Conservation (phyloP, 2,888 invertebrate genomes). For the Malthinus flaveolus region DNA sequence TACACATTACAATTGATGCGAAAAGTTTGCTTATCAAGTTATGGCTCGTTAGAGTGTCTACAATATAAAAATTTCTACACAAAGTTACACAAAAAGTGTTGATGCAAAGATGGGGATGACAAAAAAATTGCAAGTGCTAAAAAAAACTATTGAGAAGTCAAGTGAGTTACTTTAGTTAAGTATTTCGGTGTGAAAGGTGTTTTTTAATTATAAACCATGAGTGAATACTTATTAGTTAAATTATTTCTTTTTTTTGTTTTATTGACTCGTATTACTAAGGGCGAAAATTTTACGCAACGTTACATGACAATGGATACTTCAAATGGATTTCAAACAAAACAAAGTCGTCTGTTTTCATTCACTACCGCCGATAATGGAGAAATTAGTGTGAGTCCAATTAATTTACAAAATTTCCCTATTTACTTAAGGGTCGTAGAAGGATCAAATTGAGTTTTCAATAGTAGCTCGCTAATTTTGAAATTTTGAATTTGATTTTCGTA, state of each 20-base stretch:
- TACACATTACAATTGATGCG: conserved; percentile 8
- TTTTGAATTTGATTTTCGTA: too few species aligned
- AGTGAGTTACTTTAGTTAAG: conserved; percentile 19
- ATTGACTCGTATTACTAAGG: conserved; percentile 2
- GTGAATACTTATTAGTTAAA: not conserved
- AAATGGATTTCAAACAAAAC: conserved; percentile 28
- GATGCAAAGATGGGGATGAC: conserved; percentile 14
- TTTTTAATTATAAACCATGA: conserved; percentile 14
- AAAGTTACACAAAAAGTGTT: conserved; percentile 17
- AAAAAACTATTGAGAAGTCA: not conserved
- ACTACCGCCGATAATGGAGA: conserved; percentile 58
- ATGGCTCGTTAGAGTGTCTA: conserved; percentile 17
- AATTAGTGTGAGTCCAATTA: conserved; percentile 57
- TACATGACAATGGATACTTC: conserved; percentile 19
- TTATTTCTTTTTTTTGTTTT: conserved; percentile 9
- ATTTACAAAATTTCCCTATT: too few species aligned
- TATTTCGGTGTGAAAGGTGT: conserved; percentile 18
- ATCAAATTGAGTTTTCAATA: too few species aligned
- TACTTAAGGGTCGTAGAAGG: too few species aligned
- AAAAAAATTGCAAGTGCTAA: conserved; percentile 12
- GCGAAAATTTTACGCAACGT: conserved; percentile 28
- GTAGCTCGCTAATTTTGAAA: too few species aligned
- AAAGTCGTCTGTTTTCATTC: conserved; percentile 60
- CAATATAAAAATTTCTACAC: conserved; percentile 19
- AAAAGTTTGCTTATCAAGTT: conserved; percentile 13